Conservation (phyloP, 2,888 invertebrate genomes). For the Thymelicus sylvestris region DNA sequence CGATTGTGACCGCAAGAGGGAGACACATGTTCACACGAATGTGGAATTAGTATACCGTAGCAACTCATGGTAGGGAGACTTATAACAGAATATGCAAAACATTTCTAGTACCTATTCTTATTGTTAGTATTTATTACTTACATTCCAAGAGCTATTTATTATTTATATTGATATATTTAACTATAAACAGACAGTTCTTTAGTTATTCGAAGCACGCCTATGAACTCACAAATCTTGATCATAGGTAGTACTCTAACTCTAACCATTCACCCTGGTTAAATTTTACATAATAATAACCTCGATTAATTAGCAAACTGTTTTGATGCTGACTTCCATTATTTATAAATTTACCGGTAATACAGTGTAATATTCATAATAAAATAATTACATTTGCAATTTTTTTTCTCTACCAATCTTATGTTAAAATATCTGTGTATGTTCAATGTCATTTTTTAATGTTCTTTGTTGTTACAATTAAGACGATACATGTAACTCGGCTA, state of each 20-base stretch:
- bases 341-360: neutral
- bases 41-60: neutral
- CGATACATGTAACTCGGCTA: too few relatives aligned
- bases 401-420: too few relatives aligned
- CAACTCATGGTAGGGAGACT: neutral
- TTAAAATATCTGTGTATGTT: too few relatives aligned
- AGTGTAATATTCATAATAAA: neutral
- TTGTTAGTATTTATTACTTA: neutral
- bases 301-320: too few relatives aligned
- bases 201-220: neutral
- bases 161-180: slow-evolving; percentile 8
- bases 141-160: slow-evolving; percentile 8
- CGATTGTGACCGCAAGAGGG: neutral
- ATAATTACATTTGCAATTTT: too few relatives aligned
- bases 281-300: too few relatives aligned
- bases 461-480: too few relatives aligned
- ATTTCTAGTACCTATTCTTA: neutral
- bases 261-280: too few relatives aligned
- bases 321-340: too few relatives aligned
- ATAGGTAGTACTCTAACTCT: too few relatives aligned
- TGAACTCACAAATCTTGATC: too few relatives aligned
- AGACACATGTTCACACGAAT: neutral
- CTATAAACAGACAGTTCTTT: neutral
- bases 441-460: too few relatives aligned
- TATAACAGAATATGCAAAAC: neutral